Evolutionary conservation across 2,888 invertebrate genomes (phyloP), one percentile per base, ranked within the genome.

Genomic region (Phalera bucephala): DNA sequence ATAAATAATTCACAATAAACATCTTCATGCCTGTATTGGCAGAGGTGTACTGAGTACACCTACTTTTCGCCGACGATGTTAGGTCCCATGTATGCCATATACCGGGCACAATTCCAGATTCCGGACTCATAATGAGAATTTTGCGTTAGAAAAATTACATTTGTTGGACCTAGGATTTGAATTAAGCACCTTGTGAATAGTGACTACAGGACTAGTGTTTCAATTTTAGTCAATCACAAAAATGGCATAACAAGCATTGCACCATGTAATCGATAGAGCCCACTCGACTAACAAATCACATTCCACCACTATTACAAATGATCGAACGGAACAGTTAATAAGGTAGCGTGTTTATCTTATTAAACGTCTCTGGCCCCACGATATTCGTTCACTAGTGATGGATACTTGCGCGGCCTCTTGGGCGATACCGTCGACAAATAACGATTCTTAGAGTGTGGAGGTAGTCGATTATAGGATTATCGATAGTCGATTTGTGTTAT

Each of bases 261-360:
- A 52, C 25, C 14, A 17, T 34, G 33, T 56, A 57, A 60, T 60
- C 57, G 57, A 57, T 60, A n/a, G n/a, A n/a, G 5, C 17, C 39
- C 45, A 37, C 17, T 44, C 50, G 33, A 47, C 34, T 52, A 58
- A 59, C 56, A 49, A 54, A 58, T 62, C 56, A 55, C 52, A 52
- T 56, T 43, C 43, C 43, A 22, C 11, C 31, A 52, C 42, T 54
- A 52, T 60, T 66, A 74, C 66, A 72, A 73, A 76, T 74, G 70
- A 70, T 66, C 53, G 69, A 65, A 65, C 53, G 71, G 54, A 41
- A 44, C 39, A 68, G 77, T 80, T 84, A 86, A 84, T 83, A 81
- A 83, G 80, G 80, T 73, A 74, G 77, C 73, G 44, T 58, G 78
- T 82, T 78, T 83, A 85, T 85, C 80, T 77, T 75, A 74, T 72